Evolutionary conservation across 2,888 invertebrate species (phyloP).

Genomic region (Drosophila meridionalis): DNA sequence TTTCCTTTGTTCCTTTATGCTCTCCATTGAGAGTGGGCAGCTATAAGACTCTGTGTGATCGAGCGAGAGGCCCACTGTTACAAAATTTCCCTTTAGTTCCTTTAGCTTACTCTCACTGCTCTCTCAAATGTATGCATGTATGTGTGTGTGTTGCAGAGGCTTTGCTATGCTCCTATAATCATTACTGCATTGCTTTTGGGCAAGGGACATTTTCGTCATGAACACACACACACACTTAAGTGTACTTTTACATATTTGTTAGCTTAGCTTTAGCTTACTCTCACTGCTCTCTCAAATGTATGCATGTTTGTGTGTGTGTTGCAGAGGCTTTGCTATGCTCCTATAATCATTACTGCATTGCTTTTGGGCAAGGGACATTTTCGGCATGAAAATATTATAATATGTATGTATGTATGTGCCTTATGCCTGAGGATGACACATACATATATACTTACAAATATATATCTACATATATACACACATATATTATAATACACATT

Average conservation of each 20-base stretch:
- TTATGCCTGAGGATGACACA: not conserved
- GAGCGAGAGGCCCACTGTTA: not conserved
- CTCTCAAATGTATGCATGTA: not conserved
- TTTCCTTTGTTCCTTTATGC: constrained; percentile 1
- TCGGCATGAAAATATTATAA: not conserved
- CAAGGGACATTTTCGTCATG: not conserved
- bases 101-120: constrained; percentile 1
- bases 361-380: not conserved
- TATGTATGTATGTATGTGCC: not conserved
- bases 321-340: not conserved
- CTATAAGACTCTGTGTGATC: not conserved
- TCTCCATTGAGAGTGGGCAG: not conserved
- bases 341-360: not conserved
- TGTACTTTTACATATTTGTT: not conserved
- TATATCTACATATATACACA: not conserved
- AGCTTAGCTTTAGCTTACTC: not conserved
- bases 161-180: not conserved
- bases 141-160: not conserved
- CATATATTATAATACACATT: not conserved
- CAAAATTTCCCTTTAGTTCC: constrained; percentile 1
- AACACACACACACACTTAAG: not conserved
- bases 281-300: not conserved
- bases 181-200: not conserved
- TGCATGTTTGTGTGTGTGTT: not conserved
- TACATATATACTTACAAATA: not conserved